phyloP scores from a whole-genome alignment of 2,888 invertebrate species.

The Nemoura dubitans region DNA sequence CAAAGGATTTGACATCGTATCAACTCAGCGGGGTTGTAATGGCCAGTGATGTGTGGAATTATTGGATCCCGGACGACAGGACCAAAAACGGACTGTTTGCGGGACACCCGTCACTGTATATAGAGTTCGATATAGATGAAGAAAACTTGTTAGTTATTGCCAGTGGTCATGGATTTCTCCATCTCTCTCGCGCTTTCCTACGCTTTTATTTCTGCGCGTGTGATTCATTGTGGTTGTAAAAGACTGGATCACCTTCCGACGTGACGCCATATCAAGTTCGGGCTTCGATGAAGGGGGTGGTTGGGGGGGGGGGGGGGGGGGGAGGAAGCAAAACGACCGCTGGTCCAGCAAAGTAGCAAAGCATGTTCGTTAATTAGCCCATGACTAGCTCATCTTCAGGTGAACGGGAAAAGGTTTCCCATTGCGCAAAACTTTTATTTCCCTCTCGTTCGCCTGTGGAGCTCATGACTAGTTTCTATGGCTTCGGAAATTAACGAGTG shows the following conservation, averaged over 20 bases:
- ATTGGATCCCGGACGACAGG: not conserved
- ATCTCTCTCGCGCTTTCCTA: not conserved
- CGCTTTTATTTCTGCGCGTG: not conserved
- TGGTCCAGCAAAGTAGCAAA: not conserved
- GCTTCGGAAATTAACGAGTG: not conserved
- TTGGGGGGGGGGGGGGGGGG: not conserved
- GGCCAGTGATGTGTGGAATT: constrained; percentile 37
- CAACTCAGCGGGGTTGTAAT: constrained; percentile 25
- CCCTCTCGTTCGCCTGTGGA: not conserved
- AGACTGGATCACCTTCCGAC: not conserved
- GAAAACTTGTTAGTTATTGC: constrained; percentile 7
- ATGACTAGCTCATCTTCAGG: not conserved
- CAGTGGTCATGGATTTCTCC: not conserved
- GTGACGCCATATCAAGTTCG: not conserved
- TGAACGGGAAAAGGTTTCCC: not conserved
- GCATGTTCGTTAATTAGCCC: not conserved
- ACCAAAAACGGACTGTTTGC: not conserved
- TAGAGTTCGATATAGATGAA: not conserved
- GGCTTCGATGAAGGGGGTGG: not conserved
- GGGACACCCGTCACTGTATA: not conserved
- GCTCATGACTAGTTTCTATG: not conserved
- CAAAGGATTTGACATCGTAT: not conserved
- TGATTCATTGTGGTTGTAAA: not conserved
- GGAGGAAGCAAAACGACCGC: not conserved
- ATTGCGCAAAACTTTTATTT: not conserved